Evolutionary conservation across 2,888 invertebrate species (phyloP).

Genomic region (Ceriagrion tenellum): DNA sequence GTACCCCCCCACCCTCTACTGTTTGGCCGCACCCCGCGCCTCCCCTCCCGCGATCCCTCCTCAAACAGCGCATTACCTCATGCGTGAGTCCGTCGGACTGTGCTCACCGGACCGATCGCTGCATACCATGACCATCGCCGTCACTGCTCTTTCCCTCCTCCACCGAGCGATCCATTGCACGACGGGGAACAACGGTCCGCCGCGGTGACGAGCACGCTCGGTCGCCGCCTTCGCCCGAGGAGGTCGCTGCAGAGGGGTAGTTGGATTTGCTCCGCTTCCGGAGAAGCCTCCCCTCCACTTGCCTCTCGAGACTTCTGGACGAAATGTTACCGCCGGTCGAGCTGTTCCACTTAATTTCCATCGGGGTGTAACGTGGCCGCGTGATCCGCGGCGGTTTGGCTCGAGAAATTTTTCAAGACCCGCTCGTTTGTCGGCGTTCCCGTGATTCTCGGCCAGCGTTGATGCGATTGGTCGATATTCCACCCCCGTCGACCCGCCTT

Average conservation of each 20-base stretch:
- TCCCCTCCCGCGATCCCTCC: not conserved
- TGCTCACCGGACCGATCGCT: slow-evolving; percentile 24
- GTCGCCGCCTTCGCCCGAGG: not conserved
- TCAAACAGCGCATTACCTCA: slow-evolving; percentile 48
- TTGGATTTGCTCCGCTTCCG: not conserved
- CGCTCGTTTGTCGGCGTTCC: too few relatives aligned
- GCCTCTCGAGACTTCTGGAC: not conserved
- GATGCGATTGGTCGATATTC: not conserved
- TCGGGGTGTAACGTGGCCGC: not conserved
- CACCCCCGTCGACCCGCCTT: not conserved
- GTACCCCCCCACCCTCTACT: not conserved
- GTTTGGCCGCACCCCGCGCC: not conserved
- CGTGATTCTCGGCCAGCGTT: not conserved
- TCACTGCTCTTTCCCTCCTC: not conserved
- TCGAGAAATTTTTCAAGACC: too few relatives aligned
- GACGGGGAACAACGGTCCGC: not conserved
- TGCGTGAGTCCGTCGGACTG: slow-evolving; percentile 37
- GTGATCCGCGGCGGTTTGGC: slow-evolving; percentile 31
- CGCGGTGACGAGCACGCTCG: not conserved
- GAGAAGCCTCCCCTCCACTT: not conserved
- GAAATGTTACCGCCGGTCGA: not conserved
- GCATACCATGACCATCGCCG: not conserved
- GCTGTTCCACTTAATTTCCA: slow-evolving; percentile 50
- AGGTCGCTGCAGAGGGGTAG: not conserved
- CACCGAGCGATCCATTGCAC: not conserved